Evolutionary conservation across 2,113 vertebrate genomes (phyloP).

Genomic region (Amazona vittata): DNA sequence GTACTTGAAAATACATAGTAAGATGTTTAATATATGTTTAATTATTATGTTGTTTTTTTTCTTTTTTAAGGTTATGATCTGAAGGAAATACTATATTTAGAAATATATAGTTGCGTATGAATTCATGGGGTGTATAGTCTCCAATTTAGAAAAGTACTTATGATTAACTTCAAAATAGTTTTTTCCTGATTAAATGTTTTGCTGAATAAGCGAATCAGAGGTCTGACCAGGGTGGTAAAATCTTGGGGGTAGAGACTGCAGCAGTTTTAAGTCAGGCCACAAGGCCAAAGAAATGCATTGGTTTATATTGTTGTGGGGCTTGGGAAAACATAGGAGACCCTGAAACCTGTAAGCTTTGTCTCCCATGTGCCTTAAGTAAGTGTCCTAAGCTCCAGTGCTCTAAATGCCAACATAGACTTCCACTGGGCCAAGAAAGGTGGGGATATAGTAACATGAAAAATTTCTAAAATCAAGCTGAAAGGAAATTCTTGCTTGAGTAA

Average conservation of each 20-base stretch:
- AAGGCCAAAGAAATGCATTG: background rate
- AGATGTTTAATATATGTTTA: background rate
- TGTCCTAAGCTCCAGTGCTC: background rate
- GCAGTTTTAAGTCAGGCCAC: background rate
- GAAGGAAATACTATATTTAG: background rate
- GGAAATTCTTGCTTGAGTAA: background rate
- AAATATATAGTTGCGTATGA: background rate
- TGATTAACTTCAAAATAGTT: background rate
- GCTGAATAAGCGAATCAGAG: background rate
- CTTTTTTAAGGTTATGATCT: background rate
- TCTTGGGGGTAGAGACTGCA: background rate
- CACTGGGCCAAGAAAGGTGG: background rate
- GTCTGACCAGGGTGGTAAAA: background rate
- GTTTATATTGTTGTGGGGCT: background rate
- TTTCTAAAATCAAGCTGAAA: background rate
- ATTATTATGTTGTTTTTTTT: fast-evolving
- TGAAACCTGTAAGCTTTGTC: background rate
- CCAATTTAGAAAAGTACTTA: background rate
- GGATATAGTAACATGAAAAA: background rate
- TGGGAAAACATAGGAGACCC: background rate
- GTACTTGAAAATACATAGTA: background rate
- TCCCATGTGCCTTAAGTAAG: background rate
- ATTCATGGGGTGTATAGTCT: background rate
- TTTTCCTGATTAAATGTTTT: background rate
- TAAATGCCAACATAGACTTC: background rate